phyloP scores from a whole-genome alignment of 1,140 invertebrate genomes.

The Apocrypta bakeri region DNA sequence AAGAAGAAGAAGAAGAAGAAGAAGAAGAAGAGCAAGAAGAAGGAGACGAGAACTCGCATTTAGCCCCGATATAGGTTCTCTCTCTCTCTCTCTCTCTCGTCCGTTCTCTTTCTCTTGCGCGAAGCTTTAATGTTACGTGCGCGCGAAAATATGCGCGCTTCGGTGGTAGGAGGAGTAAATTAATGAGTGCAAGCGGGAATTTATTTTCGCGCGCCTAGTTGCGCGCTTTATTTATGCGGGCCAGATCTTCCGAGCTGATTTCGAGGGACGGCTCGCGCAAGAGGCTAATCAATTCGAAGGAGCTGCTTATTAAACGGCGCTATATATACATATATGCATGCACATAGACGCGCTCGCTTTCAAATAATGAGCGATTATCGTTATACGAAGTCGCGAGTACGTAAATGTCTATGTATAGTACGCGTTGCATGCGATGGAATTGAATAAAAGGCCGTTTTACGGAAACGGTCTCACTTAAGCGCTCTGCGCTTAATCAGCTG shows the following conservation, averaged over 20 bases:
- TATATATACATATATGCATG: neutral
- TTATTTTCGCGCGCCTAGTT: constrained; percentile 34
- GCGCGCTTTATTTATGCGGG: constrained; percentile 1
- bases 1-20: neutral
- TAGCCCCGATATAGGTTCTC: constrained; percentile 43
- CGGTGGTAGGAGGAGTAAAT: constrained; percentile 30
- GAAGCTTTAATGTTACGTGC: constrained; percentile 27
- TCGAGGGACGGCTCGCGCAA: neutral
- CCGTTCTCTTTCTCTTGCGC: too few species aligned
- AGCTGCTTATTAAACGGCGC: neutral
- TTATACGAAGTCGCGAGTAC: too few species aligned
- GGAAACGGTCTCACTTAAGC: too few species aligned
- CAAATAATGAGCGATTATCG: neutral
- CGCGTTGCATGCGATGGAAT: too few species aligned
- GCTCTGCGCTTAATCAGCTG: too few species aligned
- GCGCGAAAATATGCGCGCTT: constrained; percentile 21
- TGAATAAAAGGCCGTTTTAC: too few species aligned
- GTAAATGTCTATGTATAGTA: too few species aligned
- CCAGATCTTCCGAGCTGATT: neutral
- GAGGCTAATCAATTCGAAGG: neutral
- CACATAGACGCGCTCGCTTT: neutral
- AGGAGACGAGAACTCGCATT: constrained; percentile 44
- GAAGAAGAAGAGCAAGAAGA: too few species aligned
- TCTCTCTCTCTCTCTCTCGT: too few species aligned
- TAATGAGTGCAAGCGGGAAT: constrained; percentile 36